Evolutionary conservation across 1,140 invertebrate genomes (phyloP).

Genomic region (Zaprionus ghesquierei): DNA sequence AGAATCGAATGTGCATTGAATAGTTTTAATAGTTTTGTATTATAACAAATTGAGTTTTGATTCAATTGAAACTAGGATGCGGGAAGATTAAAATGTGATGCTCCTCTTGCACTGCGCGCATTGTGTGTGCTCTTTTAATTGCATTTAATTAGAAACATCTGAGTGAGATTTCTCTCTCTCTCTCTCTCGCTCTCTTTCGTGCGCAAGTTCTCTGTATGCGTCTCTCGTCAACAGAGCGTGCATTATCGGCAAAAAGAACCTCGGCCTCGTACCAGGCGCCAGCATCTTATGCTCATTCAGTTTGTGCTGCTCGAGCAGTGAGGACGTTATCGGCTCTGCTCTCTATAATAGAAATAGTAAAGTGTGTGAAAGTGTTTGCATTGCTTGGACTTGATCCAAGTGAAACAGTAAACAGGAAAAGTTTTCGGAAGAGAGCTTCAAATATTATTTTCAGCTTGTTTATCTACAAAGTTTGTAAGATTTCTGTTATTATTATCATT

Average conservation of each 20-base stretch:
- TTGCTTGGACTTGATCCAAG: background rate
- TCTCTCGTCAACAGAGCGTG: background rate
- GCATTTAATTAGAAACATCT: conserved; percentile 66
- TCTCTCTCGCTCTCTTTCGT: background rate
- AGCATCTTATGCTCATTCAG: conserved; percentile 55
- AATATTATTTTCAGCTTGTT: background rate
- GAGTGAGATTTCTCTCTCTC: conserved; percentile 15
- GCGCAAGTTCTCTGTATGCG: background rate
- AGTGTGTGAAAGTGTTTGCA: conserved; percentile 1
- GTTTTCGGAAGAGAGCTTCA: background rate
- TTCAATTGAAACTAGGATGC: conserved; percentile 53
- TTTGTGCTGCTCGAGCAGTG: conserved; percentile 55
- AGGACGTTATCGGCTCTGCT: conserved; percentile 44
- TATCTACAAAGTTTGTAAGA: background rate
- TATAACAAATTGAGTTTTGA: conserved; percentile 75
- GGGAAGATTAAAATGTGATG: conserved; percentile 31
- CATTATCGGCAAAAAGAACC: conserved; percentile 27
- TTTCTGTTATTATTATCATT: background rate
- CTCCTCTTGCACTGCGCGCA: background rate
- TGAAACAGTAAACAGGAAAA: background rate
- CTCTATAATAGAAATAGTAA: background rate
- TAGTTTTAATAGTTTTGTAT: conserved; percentile 60
- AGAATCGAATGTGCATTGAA: conserved; percentile 55
- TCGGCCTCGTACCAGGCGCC: conserved; percentile 24
- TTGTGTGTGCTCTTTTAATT: conserved; percentile 44